A percentile compares a stretch with the other conserved stretches of the same genome.
Conservation (phyloP, 2,888 invertebrate genomes). For the Galerucella pusilla region DNA sequence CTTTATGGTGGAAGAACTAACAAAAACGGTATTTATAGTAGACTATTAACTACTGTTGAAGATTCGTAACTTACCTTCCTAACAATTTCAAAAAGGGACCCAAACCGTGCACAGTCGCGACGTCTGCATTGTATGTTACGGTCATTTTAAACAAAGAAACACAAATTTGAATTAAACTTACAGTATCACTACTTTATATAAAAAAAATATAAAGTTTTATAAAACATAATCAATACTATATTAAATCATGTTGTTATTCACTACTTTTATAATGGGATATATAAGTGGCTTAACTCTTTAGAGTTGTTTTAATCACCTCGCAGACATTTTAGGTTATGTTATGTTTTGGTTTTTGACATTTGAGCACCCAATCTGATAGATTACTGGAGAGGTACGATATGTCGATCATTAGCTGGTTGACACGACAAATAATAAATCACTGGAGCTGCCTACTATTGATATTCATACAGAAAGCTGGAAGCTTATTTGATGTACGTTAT, state of each 20-base stretch:
- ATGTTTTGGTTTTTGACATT: constrained; percentile 7
- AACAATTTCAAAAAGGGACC: constrained; percentile 89
- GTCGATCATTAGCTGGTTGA: not conserved
- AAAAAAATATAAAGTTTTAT: constrained; percentile 16
- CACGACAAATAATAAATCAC: not conserved
- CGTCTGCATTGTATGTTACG: constrained; percentile 58
- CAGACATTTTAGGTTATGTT: constrained; percentile 27
- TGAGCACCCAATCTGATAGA: not conserved
- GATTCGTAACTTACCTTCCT: constrained; percentile 71
- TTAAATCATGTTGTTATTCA: constrained; percentile 19
- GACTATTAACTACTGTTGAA: not conserved
- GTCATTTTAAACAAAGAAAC: constrained; percentile 51
- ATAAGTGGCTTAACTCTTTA: constrained; percentile 3
- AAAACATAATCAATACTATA: constrained; percentile 27
- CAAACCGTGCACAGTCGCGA: constrained; percentile 71
- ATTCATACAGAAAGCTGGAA: not conserved
- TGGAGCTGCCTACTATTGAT: not conserved
- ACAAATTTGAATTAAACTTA: not conserved
- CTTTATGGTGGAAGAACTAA: not conserved
- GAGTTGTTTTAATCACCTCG: not conserved
- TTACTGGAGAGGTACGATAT: not conserved
- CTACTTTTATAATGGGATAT: constrained; percentile 23
- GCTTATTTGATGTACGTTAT: too few species aligned
- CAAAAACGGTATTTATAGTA: not conserved
- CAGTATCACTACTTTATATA: constrained; percentile 3